Conservation (phyloP, 2,888 invertebrate genomes). For the Caenorhabditis sp. region DNA sequence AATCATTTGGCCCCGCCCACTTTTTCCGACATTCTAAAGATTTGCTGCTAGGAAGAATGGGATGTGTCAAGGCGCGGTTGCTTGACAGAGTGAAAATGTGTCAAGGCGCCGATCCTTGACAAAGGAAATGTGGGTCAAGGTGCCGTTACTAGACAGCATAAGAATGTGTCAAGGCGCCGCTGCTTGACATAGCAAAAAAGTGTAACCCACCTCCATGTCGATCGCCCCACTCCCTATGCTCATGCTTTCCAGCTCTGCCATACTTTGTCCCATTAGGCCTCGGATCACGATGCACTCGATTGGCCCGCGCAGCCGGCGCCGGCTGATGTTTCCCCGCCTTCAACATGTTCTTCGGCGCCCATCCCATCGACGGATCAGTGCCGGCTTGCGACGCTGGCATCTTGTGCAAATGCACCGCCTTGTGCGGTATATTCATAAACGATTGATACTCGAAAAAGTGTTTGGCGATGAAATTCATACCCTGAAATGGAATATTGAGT, state of each 20-base stretch:
- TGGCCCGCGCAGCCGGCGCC: conserved; percentile 65
- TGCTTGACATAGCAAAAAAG: conserved; percentile 33
- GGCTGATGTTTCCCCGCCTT: conserved; percentile 66
- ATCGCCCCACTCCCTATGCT: conserved; percentile 69
- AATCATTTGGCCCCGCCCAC: no score
- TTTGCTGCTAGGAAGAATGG: no score
- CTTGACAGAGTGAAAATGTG: no score
- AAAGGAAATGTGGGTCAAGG: no score
- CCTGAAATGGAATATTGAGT: conserved; percentile 45
- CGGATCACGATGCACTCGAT: conserved; percentile 60
- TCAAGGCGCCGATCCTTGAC: no score
- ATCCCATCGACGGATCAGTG: conserved; percentile 66
- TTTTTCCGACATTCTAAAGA: no score
- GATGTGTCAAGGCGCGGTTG: no score
- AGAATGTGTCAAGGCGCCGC: not conserved
- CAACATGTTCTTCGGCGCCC: conserved; percentile 68
- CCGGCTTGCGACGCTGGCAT: conserved; percentile 68
- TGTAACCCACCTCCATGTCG: conserved; percentile 50
- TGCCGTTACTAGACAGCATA: no score
- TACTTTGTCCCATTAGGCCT: conserved; percentile 59
- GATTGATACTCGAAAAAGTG: conserved; percentile 71
- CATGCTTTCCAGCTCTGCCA: conserved; percentile 66
- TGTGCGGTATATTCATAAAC: conserved; percentile 69
- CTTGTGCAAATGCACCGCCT: conserved; percentile 70
- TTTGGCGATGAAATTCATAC: conserved; percentile 70